A percentile compares a stretch with the other conserved stretches of the same genome.
phyloP scores from a whole-genome alignment of 2,888 invertebrate species.

The Morpho helenor region DNA sequence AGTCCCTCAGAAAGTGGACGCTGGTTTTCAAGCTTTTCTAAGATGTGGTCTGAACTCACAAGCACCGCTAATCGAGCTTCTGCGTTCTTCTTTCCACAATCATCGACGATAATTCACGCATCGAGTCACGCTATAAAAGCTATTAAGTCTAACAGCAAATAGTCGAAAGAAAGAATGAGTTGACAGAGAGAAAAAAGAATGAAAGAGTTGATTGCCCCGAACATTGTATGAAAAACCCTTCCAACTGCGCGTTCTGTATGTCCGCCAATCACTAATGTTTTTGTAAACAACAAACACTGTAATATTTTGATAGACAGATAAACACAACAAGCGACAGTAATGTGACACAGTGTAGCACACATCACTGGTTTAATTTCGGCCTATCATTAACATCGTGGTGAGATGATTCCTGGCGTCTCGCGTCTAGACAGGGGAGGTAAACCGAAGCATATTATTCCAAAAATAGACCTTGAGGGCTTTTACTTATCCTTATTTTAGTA shows the following conservation, averaged over 20 bases:
- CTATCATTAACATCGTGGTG: conserved; percentile 51
- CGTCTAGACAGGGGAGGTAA: conserved; percentile 39
- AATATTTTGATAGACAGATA: conserved; percentile 11
- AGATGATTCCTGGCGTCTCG: conserved; percentile 52
- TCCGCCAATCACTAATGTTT: conserved; percentile 4
- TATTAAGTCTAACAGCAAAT: no score
- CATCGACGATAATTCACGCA: no score
- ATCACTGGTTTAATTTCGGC: conserved; percentile 33
- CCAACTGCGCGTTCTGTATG: conserved; percentile 1
- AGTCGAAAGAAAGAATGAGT: no score
- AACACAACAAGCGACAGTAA: conserved; percentile 23
- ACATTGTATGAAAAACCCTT: not conserved
- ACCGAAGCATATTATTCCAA: conserved; percentile 26
- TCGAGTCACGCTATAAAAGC: no score
- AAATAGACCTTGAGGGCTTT: no score
- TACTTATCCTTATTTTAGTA: no score
- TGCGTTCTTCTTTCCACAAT: no score
- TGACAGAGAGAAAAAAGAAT: no score
- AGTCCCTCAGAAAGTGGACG: no score
- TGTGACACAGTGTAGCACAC: conserved; percentile 14
- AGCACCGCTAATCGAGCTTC: no score
- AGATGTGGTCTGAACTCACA: no score
- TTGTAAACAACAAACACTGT: conserved; percentile 10
- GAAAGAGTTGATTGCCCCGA: not conserved
- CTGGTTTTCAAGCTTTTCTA: no score